These are phyloP conservation scores for Hirtodrosophila confusa DNA, from an alignment of 2,888 invertebrate genomes.

Conservation along the genomic window DNA sequence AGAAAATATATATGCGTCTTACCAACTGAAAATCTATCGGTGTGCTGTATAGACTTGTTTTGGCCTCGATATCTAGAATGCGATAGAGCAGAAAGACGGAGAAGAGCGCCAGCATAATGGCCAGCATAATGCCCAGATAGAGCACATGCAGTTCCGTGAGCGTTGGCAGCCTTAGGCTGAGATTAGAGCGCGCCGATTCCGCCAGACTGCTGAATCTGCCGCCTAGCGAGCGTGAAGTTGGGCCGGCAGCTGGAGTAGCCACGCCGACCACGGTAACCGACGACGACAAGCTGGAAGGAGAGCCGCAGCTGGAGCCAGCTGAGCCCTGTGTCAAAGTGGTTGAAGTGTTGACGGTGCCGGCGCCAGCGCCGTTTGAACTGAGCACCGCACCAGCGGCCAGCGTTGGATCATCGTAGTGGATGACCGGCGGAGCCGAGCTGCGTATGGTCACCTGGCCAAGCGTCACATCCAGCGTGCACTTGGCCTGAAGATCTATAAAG, in stretches of 20 bases:
- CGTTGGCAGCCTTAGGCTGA: conserved; percentile 71
- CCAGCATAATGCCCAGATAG: conserved; percentile 82
- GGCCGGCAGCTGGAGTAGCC: not conserved
- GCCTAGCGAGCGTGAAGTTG: conserved; percentile 8
- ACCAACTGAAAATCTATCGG: conserved; percentile 84
- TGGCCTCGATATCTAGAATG: conserved; percentile 83
- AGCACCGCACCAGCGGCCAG: not conserved
- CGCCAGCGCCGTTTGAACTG: conserved; percentile 17
- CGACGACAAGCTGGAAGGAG: conserved; percentile 54
- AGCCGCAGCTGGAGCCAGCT: conserved; percentile 35
- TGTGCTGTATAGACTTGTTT: conserved; percentile 81
- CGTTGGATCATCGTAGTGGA: conserved; percentile 43
- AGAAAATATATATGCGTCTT: conserved; percentile 40
- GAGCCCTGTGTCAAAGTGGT: conserved; percentile 51
- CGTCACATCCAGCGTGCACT: conserved; percentile 16
- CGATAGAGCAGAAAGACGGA: conserved; percentile 83
- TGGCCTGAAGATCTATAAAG: conserved; percentile 48
- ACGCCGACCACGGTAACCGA: conserved; percentile 61
- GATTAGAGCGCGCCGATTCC: conserved; percentile 50
- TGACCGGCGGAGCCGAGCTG: conserved; percentile 65
- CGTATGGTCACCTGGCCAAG: conserved; percentile 41
- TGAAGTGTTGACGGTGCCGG: conserved; percentile 30
- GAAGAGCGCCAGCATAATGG: conserved; percentile 81
- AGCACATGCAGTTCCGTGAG: conserved; percentile 82
- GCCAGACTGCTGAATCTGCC: conserved; percentile 33